Base-by-base conservation (phyloP, 2,888 invertebrate species). In the Himalopsyche japonica region DNA sequence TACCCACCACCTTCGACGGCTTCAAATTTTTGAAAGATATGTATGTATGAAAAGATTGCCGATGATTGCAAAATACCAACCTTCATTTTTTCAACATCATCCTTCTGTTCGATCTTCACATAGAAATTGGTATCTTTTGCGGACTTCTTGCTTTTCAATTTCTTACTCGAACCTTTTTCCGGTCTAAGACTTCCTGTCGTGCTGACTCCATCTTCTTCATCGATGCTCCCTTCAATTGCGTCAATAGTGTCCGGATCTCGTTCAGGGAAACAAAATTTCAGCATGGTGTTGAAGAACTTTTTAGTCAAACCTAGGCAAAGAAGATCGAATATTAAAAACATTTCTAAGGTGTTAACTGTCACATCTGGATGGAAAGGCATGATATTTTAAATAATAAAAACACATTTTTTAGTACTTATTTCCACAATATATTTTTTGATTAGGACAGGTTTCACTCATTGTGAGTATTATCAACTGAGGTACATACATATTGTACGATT, bases 11-110 rank as follows among this genome's bases (percentile, higher is more conserved):
- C n/a, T n/a, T n/a, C n/a, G n/a, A n/a, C n/a, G n/a, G n/a, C n/a
- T n/a, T n/a, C n/a, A n/a, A n/a, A n/a, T n/a, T n/a, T n/a, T n/a
- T n/a, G n/a, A n/a, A n/a, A n/a, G n/a, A n/a, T n/a, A n/a, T n/a
- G n/a, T n/a, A n/a, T n/a, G n/a, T n/a, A n/a, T n/a, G n/a, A n/a
- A n/a, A n/a, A n/a, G n/a, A n/a, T n/a, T n/a, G n/a, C 18, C 27
- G 27, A 78, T 32, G 32, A 4, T 6, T 32, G n/a, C 6, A 32
- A 32, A 78, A 0, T 37, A 79, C 4, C 2, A 86, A 95, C 96
- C 94, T 98, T 98, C 98, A 98, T 98, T 90, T 97, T 98, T 90
- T 99, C 99, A 0, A 99, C 98, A 89, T 99, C 99, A 89, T 98
- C 98, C 88, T 95, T 95, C 88, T 95, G 94, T 87, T 96, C 97